These are phyloP conservation scores for Rhagoletis zephyria DNA, from an alignment of 1,140 invertebrate species.

Conservation along the genomic window DNA sequence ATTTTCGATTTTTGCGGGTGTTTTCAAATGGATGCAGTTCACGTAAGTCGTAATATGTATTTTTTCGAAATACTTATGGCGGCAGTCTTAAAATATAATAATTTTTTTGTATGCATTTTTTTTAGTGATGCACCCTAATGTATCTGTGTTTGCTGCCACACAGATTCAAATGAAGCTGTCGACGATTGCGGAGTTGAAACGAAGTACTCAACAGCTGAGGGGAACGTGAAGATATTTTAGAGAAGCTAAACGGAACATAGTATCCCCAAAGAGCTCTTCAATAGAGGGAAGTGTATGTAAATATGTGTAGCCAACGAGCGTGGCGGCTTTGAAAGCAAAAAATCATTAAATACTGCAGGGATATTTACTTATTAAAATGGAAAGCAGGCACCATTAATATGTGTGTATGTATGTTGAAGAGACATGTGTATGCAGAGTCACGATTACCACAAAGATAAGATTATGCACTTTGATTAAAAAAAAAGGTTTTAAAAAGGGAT, in stretches of 20 bases:
- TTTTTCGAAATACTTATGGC: background rate
- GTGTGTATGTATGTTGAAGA: background rate
- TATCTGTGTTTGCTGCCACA: no score
- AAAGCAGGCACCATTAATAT: slow-evolving; percentile 6
- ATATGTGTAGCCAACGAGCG: background rate
- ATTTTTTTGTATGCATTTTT: no score
- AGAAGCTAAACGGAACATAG: background rate
- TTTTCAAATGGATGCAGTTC: background rate
- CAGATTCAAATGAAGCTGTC: no score
- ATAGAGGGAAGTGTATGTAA: background rate
- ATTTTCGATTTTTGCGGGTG: background rate
- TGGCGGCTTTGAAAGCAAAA: slow-evolving; percentile 10
- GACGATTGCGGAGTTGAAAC: no score
- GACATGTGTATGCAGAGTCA: background rate
- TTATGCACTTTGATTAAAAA: background rate
- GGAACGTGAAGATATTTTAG: background rate
- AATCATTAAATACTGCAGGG: slow-evolving; percentile 13
- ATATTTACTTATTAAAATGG: slow-evolving; percentile 47
- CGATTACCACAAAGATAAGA: background rate
- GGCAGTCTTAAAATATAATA: background rate
- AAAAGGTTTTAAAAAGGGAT: no score
- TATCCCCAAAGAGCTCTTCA: slow-evolving; percentile 18
- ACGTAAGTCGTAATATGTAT: background rate
- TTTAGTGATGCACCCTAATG: no score
- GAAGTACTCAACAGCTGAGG: no score